These are phyloP conservation scores for Eilema sororculum DNA, from an alignment of 2,888 invertebrate species.

Conservation along the genomic window DNA sequence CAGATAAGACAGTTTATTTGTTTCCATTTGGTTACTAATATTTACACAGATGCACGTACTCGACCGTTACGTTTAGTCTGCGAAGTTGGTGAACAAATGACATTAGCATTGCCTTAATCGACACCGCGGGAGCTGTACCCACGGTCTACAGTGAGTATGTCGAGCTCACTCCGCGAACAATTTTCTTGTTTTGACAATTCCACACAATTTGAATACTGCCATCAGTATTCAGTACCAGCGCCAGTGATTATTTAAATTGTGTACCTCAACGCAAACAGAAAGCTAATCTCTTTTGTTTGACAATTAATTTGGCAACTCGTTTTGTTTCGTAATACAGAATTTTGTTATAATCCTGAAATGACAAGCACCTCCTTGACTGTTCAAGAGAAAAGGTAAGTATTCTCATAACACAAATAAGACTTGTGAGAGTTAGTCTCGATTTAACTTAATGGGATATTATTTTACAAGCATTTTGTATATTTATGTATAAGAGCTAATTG, in stretches of 20 bases:
- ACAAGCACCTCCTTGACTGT: slow-evolving; percentile 51
- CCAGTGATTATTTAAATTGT: slow-evolving; percentile 77
- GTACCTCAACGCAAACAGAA: slow-evolving; percentile 71
- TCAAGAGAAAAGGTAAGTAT: slow-evolving; percentile 40
- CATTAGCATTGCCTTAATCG: slow-evolving; percentile 81
- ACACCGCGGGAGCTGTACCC: slow-evolving; percentile 72
- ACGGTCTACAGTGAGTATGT: slow-evolving; percentile 56
- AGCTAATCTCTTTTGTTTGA: slow-evolving; percentile 73
- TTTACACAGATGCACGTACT: slow-evolving; percentile 67
- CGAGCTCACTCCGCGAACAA: slow-evolving; percentile 65
- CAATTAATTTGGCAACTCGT: slow-evolving; percentile 70
- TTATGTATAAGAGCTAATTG: not conserved
- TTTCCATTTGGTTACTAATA: slow-evolving; percentile 64
- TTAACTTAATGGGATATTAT: not conserved
- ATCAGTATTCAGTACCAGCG: slow-evolving; percentile 71
- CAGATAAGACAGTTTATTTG: slow-evolving; percentile 67
- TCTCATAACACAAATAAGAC: slow-evolving; percentile 30
- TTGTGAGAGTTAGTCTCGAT: not conserved
- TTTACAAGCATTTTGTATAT: not conserved
- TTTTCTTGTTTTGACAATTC: slow-evolving; percentile 77
- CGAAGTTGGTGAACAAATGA: slow-evolving; percentile 79
- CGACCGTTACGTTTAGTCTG: slow-evolving; percentile 64
- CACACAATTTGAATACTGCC: slow-evolving; percentile 75
- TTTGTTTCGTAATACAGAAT: slow-evolving; percentile 55
- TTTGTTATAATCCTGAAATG: slow-evolving; percentile 54